Evolutionary conservation across 2,113 vertebrate species (phyloP).

Genomic region (Cacatua alba): DNA sequence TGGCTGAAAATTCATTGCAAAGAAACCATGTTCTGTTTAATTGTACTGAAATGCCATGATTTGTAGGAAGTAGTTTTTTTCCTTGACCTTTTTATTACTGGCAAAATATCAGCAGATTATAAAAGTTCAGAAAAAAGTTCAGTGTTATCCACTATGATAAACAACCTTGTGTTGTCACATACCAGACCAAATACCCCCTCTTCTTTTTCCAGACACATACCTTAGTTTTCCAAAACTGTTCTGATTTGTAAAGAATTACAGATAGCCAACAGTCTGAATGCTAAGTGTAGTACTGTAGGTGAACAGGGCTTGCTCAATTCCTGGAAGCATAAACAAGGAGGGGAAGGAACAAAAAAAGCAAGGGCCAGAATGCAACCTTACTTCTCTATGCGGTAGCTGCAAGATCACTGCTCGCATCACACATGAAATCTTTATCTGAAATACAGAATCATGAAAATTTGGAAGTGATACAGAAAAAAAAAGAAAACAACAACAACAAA

Average conservation of each 20-base stretch:
- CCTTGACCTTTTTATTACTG: constrained; percentile 42
- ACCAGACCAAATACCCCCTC: neutral
- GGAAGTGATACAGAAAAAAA: neutral
- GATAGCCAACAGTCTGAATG: neutral
- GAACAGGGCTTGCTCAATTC: neutral
- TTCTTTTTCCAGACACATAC: neutral
- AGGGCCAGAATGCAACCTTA: neutral
- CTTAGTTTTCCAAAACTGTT: neutral
- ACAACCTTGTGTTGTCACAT: neutral
- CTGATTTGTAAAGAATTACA: neutral
- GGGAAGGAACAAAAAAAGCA: neutral
- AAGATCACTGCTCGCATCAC: neutral
- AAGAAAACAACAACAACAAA: neutral
- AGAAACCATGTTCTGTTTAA: neutral
- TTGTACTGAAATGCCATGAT: constrained; percentile 20
- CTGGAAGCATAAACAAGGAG: neutral
- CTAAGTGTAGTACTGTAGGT: neutral
- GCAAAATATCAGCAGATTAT: constrained; percentile 33
- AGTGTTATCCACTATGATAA: neutral
- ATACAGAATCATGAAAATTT: neutral
- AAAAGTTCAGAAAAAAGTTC: constrained; percentile 2
- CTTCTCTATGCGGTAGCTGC: neutral
- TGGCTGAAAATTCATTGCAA: neutral
- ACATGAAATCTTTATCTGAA: neutral
- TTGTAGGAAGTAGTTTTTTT: constrained; percentile 36